Evolutionary conservation across 92 coral and sea anemone species (phyloP), one percentile per base, ranked within the genome.

Genomic region (Zoanthus solanderi): DNA sequence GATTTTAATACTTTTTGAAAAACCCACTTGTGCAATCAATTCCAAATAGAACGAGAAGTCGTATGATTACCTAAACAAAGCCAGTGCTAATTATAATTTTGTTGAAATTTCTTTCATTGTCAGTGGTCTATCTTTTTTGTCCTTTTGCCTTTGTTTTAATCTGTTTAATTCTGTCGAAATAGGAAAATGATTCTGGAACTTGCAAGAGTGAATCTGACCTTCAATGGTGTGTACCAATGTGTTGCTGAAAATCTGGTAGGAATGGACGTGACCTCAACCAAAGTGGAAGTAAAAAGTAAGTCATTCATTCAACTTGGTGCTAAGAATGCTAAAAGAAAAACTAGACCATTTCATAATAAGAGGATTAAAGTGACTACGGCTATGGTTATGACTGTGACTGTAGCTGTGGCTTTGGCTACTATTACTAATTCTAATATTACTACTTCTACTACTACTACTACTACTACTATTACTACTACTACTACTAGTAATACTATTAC

Each of bases 241-340:
- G 78, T 73, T 73, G 78, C 78, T 12, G 78, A 73, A 4, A 73
- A 73, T 37, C 6, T 44, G 9, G 78, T 73, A 34, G 78, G 78
- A 13, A 73, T 73, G 78, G 12, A 10, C 7, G 50, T 73, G 0
- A 73, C 29, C 56, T 30, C 78, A 32, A 44, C 31, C 44, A 3
- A 14, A 73, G 78, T 73, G 54, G 42, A 73, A 44, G 78, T 73
- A 17, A 42, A 29, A 16, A 7, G 74, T 73, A 73, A 16, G 78
- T 73, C 3, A 15, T 23, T 16, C 18, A 17, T n/a, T 61, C 29
- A 61, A 61, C 68, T n/a, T 61, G 17, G 68, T 23, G 2, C 68
- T n/a, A 61, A 61, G 8, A 18, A n/a, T 1, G 18, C 6, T 58
- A 10, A 50, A 50, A 50, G 8, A 50, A 6, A n/a, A n/a, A n/a